A percentile compares a stretch with the other conserved stretches of the same genome.
Evolutionary conservation across 2,797 vertebrate genomes (phyloP).

Genomic region (Echiichthys vipera): DNA sequence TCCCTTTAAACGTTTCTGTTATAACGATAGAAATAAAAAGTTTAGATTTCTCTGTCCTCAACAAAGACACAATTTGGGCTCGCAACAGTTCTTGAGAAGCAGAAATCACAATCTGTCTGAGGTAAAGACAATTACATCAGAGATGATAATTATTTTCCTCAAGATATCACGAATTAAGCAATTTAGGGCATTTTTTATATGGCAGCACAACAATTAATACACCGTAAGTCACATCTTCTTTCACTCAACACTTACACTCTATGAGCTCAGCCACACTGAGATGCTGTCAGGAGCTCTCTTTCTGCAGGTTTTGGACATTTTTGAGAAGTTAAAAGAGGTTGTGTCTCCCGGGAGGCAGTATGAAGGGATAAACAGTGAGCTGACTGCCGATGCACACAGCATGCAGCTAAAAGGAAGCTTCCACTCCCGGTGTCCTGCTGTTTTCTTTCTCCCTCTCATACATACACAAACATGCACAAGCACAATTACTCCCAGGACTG

Average conservation of each 20-base stretch:
- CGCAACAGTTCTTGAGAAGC: background rate
- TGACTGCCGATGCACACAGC: slow-evolving; percentile 25
- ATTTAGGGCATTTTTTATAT: background rate
- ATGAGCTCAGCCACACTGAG: slow-evolving; percentile 41
- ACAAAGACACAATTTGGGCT: background rate
- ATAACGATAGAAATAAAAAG: background rate
- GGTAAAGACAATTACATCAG: background rate
- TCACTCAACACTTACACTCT: too few species aligned
- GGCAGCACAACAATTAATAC: background rate
- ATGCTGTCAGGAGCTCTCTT: slow-evolving; percentile 45
- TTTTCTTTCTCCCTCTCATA: slow-evolving; percentile 54
- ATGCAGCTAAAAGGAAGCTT: slow-evolving; percentile 61
- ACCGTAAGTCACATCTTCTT: background rate
- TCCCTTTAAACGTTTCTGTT: background rate
- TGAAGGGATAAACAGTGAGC: slow-evolving; percentile 39
- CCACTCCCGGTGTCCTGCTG: slow-evolving; percentile 55
- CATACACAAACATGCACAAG: slow-evolving; percentile 42
- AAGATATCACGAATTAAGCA: background rate
- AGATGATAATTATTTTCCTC: background rate
- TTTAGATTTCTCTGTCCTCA: background rate
- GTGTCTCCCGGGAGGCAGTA: slow-evolving; percentile 50
- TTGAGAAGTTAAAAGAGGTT: slow-evolving; percentile 42
- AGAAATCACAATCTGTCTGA: background rate
- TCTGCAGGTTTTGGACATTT: slow-evolving; percentile 40
- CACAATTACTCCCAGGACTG: slow-evolving; percentile 36